These are phyloP conservation scores for Ephydatia muelleri DNA, from an alignment of 37 sponge, comb jelly and placozoan genomes.

Conservation along the genomic window DNA sequence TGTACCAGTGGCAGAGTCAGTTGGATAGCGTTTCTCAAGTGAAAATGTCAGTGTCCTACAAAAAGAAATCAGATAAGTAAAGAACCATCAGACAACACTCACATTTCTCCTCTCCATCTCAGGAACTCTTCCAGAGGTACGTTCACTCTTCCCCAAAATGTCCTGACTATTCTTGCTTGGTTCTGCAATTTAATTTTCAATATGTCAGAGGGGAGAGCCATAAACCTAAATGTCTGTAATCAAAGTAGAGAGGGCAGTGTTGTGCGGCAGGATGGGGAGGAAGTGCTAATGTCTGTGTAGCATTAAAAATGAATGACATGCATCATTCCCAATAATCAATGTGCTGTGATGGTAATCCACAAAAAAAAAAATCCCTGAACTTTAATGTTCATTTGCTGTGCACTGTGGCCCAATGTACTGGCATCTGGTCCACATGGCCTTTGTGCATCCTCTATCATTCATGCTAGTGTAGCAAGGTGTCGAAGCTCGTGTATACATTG, in stretches of 20 bases:
- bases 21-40: constrained; percentile 53
- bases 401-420: too few relatives aligned
- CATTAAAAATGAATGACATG: too few relatives aligned
- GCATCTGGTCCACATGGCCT: too few relatives aligned
- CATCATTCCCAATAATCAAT: too few relatives aligned
- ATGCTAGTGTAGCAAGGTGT: too few relatives aligned
- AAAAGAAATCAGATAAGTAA: not conserved
- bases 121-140: constrained; percentile 22
- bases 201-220: constrained; percentile 21
- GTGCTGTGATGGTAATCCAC: too few relatives aligned
- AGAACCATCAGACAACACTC: not conserved
- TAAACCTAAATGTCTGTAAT: constrained; percentile 16
- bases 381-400: too few relatives aligned
- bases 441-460: too few relatives aligned
- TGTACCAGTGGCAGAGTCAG: constrained; percentile 43
- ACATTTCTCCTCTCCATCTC: constrained; percentile 1
- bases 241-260: too few relatives aligned
- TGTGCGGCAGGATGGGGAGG: too few relatives aligned
- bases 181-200: constrained; percentile 52
- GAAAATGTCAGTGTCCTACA: constrained; percentile 25
- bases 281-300: not conserved
- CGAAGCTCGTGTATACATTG: too few relatives aligned
- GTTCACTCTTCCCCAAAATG: constrained; percentile 47
- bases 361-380: too few relatives aligned
- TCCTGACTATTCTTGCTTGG: constrained; percentile 23